Base-by-base conservation (phyloP, 2,797 vertebrate species). In the Morus bassanus region DNA sequence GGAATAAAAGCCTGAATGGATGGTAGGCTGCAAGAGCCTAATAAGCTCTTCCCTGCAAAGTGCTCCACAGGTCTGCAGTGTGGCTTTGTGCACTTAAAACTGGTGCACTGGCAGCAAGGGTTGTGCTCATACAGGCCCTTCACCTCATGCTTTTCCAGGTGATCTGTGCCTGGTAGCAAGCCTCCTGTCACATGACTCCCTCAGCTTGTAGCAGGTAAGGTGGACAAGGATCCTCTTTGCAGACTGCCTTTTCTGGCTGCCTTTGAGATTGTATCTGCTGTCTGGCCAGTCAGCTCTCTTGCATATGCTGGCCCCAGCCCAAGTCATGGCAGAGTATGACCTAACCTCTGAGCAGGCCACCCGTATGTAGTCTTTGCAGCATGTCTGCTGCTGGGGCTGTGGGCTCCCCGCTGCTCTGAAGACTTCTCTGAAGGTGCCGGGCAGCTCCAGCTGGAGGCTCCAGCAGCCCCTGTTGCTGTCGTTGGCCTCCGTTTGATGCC, bases 301-400 rank as follows among this genome's bases (percentile, higher is more conserved):
- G 22, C 37, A 13, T 9, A 7, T 0, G 0, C 15, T 21, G 45
- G 35, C 24, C 39, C 27, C 1, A 6, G 8, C 33, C 11, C n/a
- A 14, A 21, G 78, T 10, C 39, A 22, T 23, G 56, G 39, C 39
- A 82, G 37, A 65, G n/a, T 33, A 33, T 0, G 0, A 8, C 5
- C 30, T 51, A 8, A 16, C 2, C 13, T 35, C n/a, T 25, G 12
- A 17, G 61, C 43, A 48, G n/a, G 17, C 57, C 28, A 11, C 30
- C 12, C 1, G 0, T 14, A 30, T 0, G 0, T 8, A 10, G 45
- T 14, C 24, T 48, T 43, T 39, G 54, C 22, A 60, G n/a, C 4
- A 2, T 0, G 0, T 3, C 37, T 83, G 15, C 67, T 57, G 41
- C 37, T n/a, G 82, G 31, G 24, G 10, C 48, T 41, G 48, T 12